Conservation (phyloP, 2,888 invertebrate genomes). For the Lottia scabra region DNA sequence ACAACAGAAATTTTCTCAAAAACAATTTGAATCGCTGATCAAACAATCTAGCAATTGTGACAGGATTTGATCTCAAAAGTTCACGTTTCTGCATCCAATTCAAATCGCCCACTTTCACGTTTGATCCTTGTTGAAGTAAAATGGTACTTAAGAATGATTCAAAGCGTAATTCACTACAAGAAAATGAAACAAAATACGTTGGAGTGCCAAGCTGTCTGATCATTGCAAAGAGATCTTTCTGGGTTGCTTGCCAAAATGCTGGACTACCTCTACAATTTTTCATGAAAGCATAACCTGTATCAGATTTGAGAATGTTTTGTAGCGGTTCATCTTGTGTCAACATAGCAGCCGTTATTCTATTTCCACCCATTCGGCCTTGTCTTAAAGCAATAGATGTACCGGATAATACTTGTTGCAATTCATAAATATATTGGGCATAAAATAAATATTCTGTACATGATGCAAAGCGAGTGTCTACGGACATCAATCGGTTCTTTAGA, state of each 20-base stretch:
- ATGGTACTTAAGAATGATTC: conserved; percentile 7
- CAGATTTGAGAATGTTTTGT: conserved; percentile 5
- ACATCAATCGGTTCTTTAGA: conserved; percentile 16
- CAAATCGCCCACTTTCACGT: conserved; percentile 5
- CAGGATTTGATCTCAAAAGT: conserved; percentile 18
- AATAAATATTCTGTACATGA: conserved; percentile 21
- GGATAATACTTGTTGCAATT: conserved; percentile 20
- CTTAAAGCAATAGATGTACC: conserved; percentile 21
- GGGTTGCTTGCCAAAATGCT: conserved; percentile 18
- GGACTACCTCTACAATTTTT: conserved; percentile 15
- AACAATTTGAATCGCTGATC: conserved; percentile 19
- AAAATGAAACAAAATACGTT: conserved; percentile 17
- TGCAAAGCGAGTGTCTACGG: conserved; percentile 20
- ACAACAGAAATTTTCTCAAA: conserved; percentile 13
- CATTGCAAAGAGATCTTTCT: conserved; percentile 21
- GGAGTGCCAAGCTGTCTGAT: conserved; percentile 20
- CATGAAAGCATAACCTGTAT: conserved; percentile 14
- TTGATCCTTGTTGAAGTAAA: conserved; percentile 11
- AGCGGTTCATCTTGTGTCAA: conserved; percentile 13
- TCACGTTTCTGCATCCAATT: conserved; percentile 20
- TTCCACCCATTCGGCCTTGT: conserved; percentile 12
- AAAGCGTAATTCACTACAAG: conserved; percentile 18
- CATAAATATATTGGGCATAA: conserved; percentile 25
- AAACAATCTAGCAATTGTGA: conserved; percentile 21
- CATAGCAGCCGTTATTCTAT: conserved; percentile 12